phyloP scores from a whole-genome alignment of 2,797 vertebrate species.

The Lepilemur ruficaudatus region DNA sequence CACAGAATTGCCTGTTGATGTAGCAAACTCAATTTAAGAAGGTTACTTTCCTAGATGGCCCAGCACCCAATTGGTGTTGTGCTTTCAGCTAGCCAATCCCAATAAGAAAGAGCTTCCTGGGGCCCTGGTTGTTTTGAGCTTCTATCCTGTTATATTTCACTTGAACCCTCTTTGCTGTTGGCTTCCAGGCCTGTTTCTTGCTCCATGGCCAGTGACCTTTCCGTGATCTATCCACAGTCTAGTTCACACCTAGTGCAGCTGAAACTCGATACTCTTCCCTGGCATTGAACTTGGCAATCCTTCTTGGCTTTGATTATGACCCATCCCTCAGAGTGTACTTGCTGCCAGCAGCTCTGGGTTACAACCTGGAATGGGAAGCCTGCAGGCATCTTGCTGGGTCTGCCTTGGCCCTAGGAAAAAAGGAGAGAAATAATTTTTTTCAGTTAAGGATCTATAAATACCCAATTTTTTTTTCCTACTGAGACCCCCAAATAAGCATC shows the following conservation, averaged over 20 bases:
- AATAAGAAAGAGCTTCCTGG: neutral
- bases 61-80: neutral
- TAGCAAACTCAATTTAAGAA: neutral
- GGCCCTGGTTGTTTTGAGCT: neutral
- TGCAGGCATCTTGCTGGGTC: neutral
- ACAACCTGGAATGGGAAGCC: conserved; percentile 34
- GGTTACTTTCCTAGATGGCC: neutral
- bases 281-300: conserved; percentile 47
- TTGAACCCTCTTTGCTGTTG: neutral
- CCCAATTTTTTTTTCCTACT: neutral
- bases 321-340: neutral
- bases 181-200: neutral
- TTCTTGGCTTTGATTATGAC: conserved; percentile 16
- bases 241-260: conserved; percentile 3
- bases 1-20: neutral
- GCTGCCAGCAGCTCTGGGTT: conserved; percentile 39
- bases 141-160: neutral
- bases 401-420: neutral
- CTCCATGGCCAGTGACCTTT: neutral
- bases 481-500: neutral
- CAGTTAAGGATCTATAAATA: neutral
- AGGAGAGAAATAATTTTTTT: neutral
- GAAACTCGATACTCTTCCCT: conserved; percentile 1
- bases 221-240: neutral
- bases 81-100: neutral